Evolutionary conservation across 2,797 vertebrate species (phyloP).

Genomic region (Clarias fuscus): DNA sequence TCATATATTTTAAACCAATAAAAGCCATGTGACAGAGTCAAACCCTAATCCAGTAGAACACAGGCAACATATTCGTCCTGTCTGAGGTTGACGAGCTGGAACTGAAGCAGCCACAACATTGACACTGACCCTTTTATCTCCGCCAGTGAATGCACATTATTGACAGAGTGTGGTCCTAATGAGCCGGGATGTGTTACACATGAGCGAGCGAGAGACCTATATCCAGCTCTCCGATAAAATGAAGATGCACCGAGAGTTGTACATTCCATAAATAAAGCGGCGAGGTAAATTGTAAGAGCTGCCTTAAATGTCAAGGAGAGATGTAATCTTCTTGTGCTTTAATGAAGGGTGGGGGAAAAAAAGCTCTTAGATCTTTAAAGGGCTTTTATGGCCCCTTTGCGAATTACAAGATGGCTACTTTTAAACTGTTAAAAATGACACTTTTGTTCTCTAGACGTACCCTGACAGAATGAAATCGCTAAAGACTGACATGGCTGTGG

Average conservation of each 20-base stretch:
- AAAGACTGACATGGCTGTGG: not conserved
- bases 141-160: conserved; percentile 47
- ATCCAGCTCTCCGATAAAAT: conserved; percentile 5
- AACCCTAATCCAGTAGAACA: not conserved
- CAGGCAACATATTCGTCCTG: not conserved
- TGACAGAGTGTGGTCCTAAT: conserved; percentile 36
- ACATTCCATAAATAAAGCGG: conserved; percentile 29
- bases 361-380: conserved; percentile 14
- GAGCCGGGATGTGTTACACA: conserved; percentile 32
- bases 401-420: conserved; percentile 22
- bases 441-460: conserved; percentile 21
- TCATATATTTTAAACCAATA: not conserved
- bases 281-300: not conserved
- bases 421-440: conserved; percentile 22
- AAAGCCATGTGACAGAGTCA: not conserved
- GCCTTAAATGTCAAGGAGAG: conserved; percentile 24
- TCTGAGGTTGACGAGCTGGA: conserved; percentile 9
- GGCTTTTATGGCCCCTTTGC: conserved; percentile 23
- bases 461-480: conserved; percentile 33
- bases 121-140: conserved; percentile 35
- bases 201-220: conserved; percentile 12
- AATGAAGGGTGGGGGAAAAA: conserved; percentile 11
- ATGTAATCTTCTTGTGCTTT: conserved; percentile 19
- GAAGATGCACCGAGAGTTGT: conserved; percentile 5
- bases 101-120: conserved; percentile 21